phyloP scores from a whole-genome alignment of 2,888 invertebrate genomes.

The Phalera bucephala region DNA sequence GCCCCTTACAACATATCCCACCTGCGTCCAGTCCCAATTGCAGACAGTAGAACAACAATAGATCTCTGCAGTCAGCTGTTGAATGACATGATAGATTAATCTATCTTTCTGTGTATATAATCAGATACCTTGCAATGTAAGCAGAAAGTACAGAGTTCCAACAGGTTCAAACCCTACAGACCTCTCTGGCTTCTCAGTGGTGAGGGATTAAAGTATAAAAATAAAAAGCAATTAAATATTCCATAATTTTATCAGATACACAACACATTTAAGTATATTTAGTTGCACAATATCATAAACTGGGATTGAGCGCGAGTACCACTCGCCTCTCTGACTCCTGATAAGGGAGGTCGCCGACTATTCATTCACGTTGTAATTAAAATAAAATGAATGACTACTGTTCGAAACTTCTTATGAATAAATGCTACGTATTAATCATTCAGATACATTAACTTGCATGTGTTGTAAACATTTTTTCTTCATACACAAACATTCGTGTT shows the following conservation, averaged over 20 bases:
- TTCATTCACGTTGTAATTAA: slow-evolving; percentile 64
- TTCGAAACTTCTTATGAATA: slow-evolving; percentile 16
- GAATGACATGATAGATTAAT: no score
- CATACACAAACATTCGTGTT: slow-evolving; percentile 12
- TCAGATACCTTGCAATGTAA: no score
- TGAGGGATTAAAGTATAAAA: no score
- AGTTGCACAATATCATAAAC: slow-evolving; percentile 36
- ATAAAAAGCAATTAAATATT: slow-evolving; percentile 31
- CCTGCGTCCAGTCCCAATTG: no score
- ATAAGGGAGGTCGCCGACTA: slow-evolving; percentile 59
- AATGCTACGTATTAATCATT: slow-evolving; percentile 7
- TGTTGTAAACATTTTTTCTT: background rate
- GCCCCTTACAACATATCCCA: no score
- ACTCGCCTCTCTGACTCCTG: slow-evolving; percentile 42
- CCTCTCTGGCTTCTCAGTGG: no score
- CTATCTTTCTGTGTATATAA: no score
- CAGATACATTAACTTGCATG: background rate
- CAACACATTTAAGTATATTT: slow-evolving; percentile 13
- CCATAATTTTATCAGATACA: slow-evolving; percentile 26
- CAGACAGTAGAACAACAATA: no score
- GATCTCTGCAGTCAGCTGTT: no score
- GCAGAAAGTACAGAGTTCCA: no score
- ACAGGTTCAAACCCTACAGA: no score
- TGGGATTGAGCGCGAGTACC: slow-evolving; percentile 38
- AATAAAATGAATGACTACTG: slow-evolving; percentile 56